Conservation (phyloP, 2,113 vertebrate genomes). For the Camelus dromedarius region DNA sequence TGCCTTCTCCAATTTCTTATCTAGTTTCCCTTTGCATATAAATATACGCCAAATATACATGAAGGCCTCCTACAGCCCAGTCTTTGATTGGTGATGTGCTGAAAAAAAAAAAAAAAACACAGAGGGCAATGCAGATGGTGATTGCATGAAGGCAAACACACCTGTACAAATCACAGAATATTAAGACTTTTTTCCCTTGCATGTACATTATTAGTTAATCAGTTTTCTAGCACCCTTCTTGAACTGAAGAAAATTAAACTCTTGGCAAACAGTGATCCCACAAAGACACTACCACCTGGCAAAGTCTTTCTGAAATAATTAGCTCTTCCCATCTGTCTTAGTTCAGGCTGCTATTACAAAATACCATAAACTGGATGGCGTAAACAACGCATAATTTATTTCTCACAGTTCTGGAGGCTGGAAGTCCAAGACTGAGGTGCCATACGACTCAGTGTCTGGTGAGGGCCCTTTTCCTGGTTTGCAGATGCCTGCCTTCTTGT, state of each 20-base stretch:
- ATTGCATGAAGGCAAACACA: background rate
- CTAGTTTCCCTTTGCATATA: background rate
- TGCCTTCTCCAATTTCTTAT: background rate
- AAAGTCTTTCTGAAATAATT: constrained; percentile 55
- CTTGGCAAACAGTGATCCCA: background rate
- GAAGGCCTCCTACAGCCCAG: background rate
- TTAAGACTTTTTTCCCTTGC: background rate
- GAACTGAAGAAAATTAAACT: constrained; percentile 21
- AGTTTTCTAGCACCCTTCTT: background rate
- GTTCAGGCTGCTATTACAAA: background rate
- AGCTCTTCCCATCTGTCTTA: background rate
- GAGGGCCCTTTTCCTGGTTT: background rate
- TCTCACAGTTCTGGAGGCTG: background rate
- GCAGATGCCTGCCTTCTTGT: background rate
- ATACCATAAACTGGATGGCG: background rate
- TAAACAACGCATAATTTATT: background rate
- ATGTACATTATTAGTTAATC: background rate
- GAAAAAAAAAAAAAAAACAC: background rate
- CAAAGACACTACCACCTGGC: constrained; percentile 8
- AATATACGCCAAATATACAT: background rate
- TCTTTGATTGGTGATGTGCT: background rate
- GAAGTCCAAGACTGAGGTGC: background rate
- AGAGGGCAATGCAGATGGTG: background rate
- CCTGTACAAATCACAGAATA: background rate
- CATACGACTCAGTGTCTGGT: background rate